Evolutionary conservation across 2,888 invertebrate species (phyloP).

Genomic region (Elmis aenea): DNA sequence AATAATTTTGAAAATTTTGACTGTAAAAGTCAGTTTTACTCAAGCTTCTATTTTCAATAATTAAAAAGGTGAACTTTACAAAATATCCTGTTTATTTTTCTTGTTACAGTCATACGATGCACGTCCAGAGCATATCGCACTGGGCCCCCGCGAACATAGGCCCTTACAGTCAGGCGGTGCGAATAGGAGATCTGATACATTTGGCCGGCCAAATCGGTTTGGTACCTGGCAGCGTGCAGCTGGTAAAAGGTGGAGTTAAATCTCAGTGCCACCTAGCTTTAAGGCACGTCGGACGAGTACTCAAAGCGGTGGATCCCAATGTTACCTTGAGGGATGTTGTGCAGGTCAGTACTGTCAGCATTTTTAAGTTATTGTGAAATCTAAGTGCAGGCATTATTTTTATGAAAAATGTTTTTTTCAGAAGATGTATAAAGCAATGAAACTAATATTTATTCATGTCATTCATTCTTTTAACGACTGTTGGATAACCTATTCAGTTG

Average conservation of each 20-base stretch:
- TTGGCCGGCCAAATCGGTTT: conserved; percentile 91
- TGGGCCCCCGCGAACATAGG: conserved; percentile 99
- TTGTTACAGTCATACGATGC: conserved; percentile 73
- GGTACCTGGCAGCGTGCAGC: conserved; percentile 73
- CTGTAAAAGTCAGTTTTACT: too few relatives aligned
- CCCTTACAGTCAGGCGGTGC: conserved; percentile 89
- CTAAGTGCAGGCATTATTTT: neutral
- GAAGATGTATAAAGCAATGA: too few relatives aligned
- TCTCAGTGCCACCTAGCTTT: conserved; percentile 79
- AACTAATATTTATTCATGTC: too few relatives aligned
- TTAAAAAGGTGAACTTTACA: too few relatives aligned
- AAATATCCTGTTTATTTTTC: too few relatives aligned
- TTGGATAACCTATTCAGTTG: too few relatives aligned
- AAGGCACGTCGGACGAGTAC: conserved; percentile 75
- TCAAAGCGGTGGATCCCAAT: conserved; percentile 73
- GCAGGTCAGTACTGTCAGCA: conserved; percentile 47
- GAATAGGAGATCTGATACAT: conserved; percentile 78
- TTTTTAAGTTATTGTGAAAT: conserved; percentile 2
- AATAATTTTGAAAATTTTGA: too few relatives aligned
- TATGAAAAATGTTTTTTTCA: too few relatives aligned
- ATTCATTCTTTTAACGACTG: too few relatives aligned
- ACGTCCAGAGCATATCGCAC: conserved; percentile 92
- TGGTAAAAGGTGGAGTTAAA: conserved; percentile 73
- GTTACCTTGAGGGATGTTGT: conserved; percentile 78
- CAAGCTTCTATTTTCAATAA: too few relatives aligned